phyloP scores from a whole-genome alignment of 1,140 invertebrate species.

The Drosophila triauraria region DNA sequence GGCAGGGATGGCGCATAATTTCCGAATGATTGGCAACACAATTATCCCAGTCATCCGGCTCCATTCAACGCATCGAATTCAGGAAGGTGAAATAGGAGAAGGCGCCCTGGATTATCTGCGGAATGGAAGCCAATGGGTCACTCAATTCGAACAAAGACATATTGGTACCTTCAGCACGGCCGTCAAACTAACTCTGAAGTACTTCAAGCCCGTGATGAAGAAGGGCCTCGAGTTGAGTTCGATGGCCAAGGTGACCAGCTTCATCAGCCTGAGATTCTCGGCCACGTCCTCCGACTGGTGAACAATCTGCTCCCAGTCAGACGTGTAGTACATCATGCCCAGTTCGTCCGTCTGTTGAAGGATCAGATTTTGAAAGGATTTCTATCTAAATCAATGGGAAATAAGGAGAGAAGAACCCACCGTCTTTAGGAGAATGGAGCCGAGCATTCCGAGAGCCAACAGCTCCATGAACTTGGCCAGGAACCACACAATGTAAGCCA shows the following conservation, averaged over 20 bases:
- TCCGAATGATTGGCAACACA: conserved; percentile 35
- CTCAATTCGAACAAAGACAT: not conserved
- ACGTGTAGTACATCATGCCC: conserved; percentile 59
- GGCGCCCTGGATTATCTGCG: conserved; percentile 68
- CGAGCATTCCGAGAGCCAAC: conserved; percentile 60
- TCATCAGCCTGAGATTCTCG: conserved; percentile 71
- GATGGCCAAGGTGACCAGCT: conserved; percentile 59
- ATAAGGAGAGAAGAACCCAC: conserved; percentile 10
- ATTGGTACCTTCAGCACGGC: conserved; percentile 59
- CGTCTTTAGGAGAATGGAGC: conserved; percentile 60
- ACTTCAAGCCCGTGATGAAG: conserved; percentile 63
- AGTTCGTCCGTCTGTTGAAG: conserved; percentile 61
- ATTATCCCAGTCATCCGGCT: conserved; percentile 16
- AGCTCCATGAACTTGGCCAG: conserved; percentile 61
- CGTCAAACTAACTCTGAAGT: conserved; percentile 62
- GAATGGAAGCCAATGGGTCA: not conserved
- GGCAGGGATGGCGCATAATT: conserved; percentile 21
- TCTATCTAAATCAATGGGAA: not conserved
- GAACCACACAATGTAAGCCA: conserved; percentile 67
- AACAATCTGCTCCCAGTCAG: conserved; percentile 67
- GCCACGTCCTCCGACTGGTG: conserved; percentile 41
- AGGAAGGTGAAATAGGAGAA: conserved; percentile 74
- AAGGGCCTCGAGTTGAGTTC: conserved; percentile 69
- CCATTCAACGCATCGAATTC: conserved; percentile 58
- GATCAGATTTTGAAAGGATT: not conserved